These are phyloP conservation scores for Sinodicranocentrus sp. DNA, from an alignment of 2,888 invertebrate species.

Conservation along the genomic window DNA sequence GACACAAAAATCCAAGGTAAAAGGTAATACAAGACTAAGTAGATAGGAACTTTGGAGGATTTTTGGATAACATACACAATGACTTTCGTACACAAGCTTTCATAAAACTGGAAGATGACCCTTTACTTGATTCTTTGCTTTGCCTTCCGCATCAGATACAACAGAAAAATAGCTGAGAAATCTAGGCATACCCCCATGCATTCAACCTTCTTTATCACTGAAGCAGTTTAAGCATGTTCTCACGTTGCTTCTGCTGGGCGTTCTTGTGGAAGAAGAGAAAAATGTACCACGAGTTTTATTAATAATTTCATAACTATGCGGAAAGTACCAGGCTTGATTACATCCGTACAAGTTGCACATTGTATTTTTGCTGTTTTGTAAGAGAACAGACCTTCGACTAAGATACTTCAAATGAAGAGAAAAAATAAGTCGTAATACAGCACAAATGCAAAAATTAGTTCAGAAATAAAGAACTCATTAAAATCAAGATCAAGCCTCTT, in stretches of 20 bases:
- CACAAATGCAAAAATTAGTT: too few species aligned
- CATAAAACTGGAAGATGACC: constrained; percentile 52
- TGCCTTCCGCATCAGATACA: constrained; percentile 36
- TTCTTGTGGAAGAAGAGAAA: constrained; percentile 36
- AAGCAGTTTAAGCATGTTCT: constrained; percentile 47
- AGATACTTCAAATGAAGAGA: too few species aligned
- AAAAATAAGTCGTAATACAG: too few species aligned
- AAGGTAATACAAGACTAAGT: constrained; percentile 12
- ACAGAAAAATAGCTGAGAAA: neutral
- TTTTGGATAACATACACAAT: constrained; percentile 14
- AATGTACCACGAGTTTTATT: neutral
- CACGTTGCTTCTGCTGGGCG: constrained; percentile 50
- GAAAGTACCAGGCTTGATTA: constrained; percentile 30
- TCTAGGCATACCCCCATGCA: too few species aligned
- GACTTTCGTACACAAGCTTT: neutral
- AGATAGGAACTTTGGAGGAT: constrained; percentile 22
- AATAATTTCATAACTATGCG: constrained; percentile 60
- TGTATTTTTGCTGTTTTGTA: too few species aligned
- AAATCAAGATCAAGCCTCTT: too few species aligned
- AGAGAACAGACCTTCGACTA: neutral
- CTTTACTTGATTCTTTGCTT: constrained; percentile 36
- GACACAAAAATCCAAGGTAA: neutral
- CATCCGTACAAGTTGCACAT: neutral
- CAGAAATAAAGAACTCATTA: too few species aligned
- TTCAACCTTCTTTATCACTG: constrained; percentile 27